These are phyloP conservation scores for Chamaea fasciata DNA, from an alignment of 2,113 vertebrate genomes.

Conservation along the genomic window DNA sequence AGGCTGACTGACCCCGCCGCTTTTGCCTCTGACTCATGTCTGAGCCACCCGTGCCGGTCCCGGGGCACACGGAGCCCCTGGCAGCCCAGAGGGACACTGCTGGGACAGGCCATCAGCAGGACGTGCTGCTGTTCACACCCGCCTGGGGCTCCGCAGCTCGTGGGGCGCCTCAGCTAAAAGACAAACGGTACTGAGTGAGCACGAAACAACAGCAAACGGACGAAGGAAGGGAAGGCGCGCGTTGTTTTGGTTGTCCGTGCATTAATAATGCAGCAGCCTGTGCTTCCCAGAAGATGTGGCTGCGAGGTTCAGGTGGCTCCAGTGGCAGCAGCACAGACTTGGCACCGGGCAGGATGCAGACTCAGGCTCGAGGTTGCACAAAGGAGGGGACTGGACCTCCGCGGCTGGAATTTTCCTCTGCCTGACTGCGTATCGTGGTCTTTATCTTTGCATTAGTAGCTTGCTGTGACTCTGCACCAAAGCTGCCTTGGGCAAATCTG, in stretches of 20 bases:
- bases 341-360: neutral
- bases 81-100: neutral
- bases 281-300: fast-evolving
- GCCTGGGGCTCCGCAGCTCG: neutral
- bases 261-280: neutral
- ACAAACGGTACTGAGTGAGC: neutral
- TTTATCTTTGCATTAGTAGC: neutral
- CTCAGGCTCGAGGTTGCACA: neutral
- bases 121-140: neutral
- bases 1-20: neutral
- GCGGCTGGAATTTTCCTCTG: neutral
- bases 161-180: neutral
- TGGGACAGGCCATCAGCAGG: neutral
- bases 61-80: neutral
- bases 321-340: neutral
- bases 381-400: neutral
- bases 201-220: neutral
- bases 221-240: fast-evolving
- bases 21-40: neutral
- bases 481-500: neutral
- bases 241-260: neutral
- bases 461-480: neutral
- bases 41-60: neutral
- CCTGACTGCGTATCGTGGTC: neutral
- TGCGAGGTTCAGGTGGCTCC: neutral